phyloP scores from a whole-genome alignment of 2,888 invertebrate species.

The Andricus curvator region DNA sequence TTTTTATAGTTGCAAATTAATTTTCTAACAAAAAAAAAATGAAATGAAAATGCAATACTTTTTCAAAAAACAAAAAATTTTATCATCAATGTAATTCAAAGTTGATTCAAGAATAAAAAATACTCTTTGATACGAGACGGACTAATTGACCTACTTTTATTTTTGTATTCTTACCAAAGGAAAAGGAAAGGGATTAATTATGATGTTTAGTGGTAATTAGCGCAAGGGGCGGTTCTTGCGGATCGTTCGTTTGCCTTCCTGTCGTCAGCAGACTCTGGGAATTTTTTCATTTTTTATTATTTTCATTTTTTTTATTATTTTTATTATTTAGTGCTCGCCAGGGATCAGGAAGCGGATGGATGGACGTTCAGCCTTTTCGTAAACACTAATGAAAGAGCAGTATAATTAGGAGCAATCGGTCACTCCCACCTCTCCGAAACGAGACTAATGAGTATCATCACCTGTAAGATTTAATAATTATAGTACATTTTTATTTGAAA shows the following conservation, averaged over 20 bases:
- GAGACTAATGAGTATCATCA: constrained; percentile 20
- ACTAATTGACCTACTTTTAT: too few species aligned
- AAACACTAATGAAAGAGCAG: constrained; percentile 28
- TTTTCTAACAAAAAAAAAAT: too few species aligned
- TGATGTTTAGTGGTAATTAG: constrained; percentile 70
- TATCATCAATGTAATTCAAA: too few species aligned
- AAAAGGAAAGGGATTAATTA: constrained; percentile 72
- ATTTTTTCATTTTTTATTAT: constrained; percentile 24
- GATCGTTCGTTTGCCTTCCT: constrained; percentile 43
- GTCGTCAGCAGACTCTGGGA: constrained; percentile 7
- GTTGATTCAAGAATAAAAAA: too few species aligned
- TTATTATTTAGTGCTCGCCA: neutral
- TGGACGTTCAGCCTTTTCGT: constrained; percentile 1
- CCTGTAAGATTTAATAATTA: neutral
- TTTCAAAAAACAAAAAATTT: too few species aligned
- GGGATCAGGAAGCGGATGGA: constrained; percentile 13
- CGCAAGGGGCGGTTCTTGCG: constrained; percentile 55
- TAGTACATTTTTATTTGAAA: neutral
- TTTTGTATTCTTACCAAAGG: too few species aligned
- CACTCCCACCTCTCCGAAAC: constrained; percentile 9
- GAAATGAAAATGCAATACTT: too few species aligned
- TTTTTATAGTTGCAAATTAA: too few species aligned
- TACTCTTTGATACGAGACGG: too few species aligned
- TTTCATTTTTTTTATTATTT: neutral
- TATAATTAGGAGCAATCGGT: constrained; percentile 31